Base-by-base conservation (phyloP, 2,888 invertebrate species). In the Zaprionus bogoriensis region DNA sequence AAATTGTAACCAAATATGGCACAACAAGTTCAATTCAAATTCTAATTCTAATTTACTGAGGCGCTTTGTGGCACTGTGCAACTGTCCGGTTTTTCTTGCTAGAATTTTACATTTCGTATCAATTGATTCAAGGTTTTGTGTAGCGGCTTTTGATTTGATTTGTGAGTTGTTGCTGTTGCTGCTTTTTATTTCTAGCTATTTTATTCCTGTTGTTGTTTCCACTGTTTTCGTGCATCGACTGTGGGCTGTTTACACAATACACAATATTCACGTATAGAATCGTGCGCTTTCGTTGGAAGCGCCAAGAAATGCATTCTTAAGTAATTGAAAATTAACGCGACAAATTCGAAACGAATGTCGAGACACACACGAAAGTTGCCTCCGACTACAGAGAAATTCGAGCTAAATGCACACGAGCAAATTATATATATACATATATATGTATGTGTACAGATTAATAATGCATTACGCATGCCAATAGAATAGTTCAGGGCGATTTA, bases 11-110 rank as follows among this genome's bases (percentile, higher is more conserved):
- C 83, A 74, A 87, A 87, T 86, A 84, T 78, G 77, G 71, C 69
- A 74, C 61, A 80, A 77, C 86, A 88, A 86, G 74, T 83, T 84
- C 87, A 84, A 86, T 83, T 86, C 81, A 68, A 81, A 80, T 81
- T 80, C 63, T 67, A 67, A 41, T 41, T 51, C 28, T 36, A 36
- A 71, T 67, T 71, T 72, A 68, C 64, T 59, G 74, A 68, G 74
- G 38, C 63, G 71, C 64, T 80, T 81, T 78, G 75, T 74, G 44
- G 47, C 65, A 62, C 60, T 54, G 67, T 63, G 44, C 45, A 68
- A 62, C 60, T 54, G 67, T 63, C 63, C 59, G 69, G 58, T 67
- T 63, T 77, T 66, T 72, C 66, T 70, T 70, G 69, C 57, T 64
- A 46, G 57, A 50, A 64, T 69, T 78, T 78, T 65, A 54, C 63